A percentile compares a stretch with the other conserved stretches of the same genome.
Conservation (phyloP, 2,113 vertebrate species). For the Bubalus kerabau region DNA sequence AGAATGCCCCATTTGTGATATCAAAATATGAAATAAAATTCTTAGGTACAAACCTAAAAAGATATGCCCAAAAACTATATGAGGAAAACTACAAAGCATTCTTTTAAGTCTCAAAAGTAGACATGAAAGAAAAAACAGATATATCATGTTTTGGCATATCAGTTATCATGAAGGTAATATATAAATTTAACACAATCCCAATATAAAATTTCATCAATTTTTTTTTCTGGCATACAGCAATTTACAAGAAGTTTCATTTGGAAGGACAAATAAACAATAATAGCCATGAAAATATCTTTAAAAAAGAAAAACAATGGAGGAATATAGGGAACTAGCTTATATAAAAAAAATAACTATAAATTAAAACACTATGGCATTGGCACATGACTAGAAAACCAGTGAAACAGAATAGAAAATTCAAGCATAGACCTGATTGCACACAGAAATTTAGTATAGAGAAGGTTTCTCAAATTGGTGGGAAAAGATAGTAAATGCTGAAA, state of each 20-base stretch:
- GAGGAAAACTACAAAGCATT: background rate
- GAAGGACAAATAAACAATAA: slow-evolving; percentile 1
- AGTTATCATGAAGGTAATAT: background rate
- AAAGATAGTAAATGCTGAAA: background rate
- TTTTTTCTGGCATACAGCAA: background rate
- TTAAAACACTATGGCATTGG: background rate
- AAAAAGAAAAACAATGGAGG: background rate
- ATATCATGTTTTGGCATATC: background rate
- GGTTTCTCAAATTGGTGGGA: background rate
- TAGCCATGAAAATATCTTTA: background rate
- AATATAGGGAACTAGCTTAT: background rate
- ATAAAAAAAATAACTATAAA: background rate
- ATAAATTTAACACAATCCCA: background rate
- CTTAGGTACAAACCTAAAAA: background rate
- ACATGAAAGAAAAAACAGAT: background rate
- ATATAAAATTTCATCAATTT: background rate
- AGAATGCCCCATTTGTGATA: background rate
- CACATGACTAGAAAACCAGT: background rate
- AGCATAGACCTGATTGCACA: background rate
- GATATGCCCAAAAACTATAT: background rate
- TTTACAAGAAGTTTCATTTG: background rate
- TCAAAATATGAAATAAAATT: slow-evolving; percentile 26
- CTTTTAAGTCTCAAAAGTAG: background rate
- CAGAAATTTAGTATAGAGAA: background rate
- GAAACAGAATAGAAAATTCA: background rate